phyloP scores from a whole-genome alignment of 2,888 invertebrate genomes.

The Eristalis tenax region DNA sequence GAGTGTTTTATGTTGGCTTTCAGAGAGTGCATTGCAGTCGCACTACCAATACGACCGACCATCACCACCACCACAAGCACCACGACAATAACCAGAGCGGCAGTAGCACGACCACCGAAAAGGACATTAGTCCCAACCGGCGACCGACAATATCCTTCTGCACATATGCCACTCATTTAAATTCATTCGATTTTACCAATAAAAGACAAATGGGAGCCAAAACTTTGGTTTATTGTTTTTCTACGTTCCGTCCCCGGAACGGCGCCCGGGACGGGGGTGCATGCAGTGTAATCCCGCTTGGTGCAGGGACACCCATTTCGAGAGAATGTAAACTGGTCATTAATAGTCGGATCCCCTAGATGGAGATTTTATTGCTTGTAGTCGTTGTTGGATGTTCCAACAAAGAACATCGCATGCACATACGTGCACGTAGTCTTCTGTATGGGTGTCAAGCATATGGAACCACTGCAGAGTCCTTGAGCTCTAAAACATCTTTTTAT shows the following conservation, averaged over 20 bases:
- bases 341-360: conserved; percentile 71
- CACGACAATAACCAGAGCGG: background rate
- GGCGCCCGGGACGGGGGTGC: conserved; percentile 20
- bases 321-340: conserved; percentile 73
- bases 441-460: conserved; percentile 41
- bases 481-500: conserved; percentile 68
- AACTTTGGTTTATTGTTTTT: conserved; percentile 74
- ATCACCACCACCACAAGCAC: conserved; percentile 10
- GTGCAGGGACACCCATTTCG: conserved; percentile 72
- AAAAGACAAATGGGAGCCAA: conserved; percentile 73
- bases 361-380: conserved; percentile 71
- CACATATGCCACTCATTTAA: conserved; percentile 73
- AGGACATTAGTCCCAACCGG: conserved; percentile 71
- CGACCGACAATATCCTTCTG: conserved; percentile 72
- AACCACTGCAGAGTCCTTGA: conserved; percentile 66
- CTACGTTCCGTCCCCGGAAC: conserved; percentile 54
- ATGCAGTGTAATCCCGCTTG: conserved; percentile 55
- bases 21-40: conserved; percentile 56
- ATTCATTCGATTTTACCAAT: conserved; percentile 73
- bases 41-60: conserved; percentile 3
- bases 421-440: background rate
- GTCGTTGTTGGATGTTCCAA: conserved; percentile 60
- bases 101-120: conserved; percentile 4
- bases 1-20: conserved; percentile 61
- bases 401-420: conserved; percentile 10